These are phyloP conservation scores for Orthosia cruda DNA, from an alignment of 2,888 invertebrate genomes.

Conservation along the genomic window DNA sequence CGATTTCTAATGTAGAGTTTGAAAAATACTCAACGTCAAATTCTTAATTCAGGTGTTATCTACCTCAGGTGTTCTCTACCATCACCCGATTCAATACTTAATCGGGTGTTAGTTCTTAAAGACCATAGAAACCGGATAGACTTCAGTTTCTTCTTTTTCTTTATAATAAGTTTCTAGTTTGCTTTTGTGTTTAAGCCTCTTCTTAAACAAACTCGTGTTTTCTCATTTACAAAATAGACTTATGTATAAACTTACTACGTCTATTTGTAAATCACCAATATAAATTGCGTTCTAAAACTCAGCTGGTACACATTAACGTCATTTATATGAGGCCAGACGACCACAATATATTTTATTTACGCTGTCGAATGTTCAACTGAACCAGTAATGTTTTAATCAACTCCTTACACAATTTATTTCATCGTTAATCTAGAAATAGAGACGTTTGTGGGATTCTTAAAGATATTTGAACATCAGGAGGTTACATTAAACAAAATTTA, in stretches of 20 bases:
- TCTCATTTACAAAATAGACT: neutral
- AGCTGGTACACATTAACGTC: slow-evolving; percentile 46
- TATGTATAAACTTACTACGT: neutral
- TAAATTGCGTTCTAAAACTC: slow-evolving; percentile 50
- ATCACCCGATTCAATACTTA: too few relatives aligned
- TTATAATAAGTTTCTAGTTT: neutral
- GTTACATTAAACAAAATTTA: too few relatives aligned
- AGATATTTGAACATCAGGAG: neutral
- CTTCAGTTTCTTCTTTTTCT: neutral
- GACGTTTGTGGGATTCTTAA: slow-evolving; percentile 14
- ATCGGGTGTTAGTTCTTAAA: too few relatives aligned
- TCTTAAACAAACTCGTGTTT: neutral
- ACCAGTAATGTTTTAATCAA: slow-evolving; percentile 65
- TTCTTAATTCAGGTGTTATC: too few relatives aligned
- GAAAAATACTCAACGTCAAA: too few relatives aligned
- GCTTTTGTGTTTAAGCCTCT: too few relatives aligned
- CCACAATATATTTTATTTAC: slow-evolving; percentile 63
- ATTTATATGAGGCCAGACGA: slow-evolving; percentile 49
- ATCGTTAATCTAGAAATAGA: slow-evolving; percentile 47
- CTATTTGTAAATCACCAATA: slow-evolving; percentile 45
- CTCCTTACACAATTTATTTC: slow-evolving; percentile 58
- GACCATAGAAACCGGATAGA: neutral
- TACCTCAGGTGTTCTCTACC: too few relatives aligned
- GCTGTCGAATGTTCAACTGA: slow-evolving; percentile 37
- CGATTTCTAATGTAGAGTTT: too few relatives aligned